These are phyloP conservation scores for Lampris incognitus DNA, from an alignment of 2,113 vertebrate genomes.

Conservation along the genomic window DNA sequence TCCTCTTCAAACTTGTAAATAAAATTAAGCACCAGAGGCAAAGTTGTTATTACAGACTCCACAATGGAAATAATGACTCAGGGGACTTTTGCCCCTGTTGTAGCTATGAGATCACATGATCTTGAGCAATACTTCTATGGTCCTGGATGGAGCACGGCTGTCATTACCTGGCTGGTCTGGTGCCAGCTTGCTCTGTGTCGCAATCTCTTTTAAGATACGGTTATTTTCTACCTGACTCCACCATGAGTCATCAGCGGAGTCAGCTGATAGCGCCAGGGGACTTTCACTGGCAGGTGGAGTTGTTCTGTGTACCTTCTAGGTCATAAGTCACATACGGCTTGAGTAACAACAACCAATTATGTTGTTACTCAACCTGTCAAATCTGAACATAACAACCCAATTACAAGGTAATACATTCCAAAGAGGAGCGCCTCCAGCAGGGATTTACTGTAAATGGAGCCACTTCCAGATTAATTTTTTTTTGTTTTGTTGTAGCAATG, in stretches of 20 bases:
- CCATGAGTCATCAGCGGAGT: not conserved
- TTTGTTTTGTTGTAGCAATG: no score
- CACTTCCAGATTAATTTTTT: no score
- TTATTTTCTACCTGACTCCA: not conserved
- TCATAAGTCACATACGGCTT: not conserved
- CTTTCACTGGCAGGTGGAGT: not conserved
- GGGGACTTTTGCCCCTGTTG: not conserved
- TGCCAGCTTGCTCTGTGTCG: not conserved
- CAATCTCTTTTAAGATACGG: not conserved
- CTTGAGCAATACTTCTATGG: no score
- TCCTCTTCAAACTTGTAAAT: no score
- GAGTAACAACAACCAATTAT: no score
- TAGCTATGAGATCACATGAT: no score
- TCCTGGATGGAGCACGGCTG: not conserved
- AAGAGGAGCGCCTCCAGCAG: no score
- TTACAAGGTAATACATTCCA: no score
- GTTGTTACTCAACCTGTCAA: no score
- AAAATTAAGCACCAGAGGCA: no score
- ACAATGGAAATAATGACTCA: not conserved
- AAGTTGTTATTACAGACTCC: not conserved
- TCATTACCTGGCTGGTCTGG: not conserved
- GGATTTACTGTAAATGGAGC: no score
- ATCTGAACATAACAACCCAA: no score
- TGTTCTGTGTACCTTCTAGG: not conserved
- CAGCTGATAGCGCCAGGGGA: not conserved